These are phyloP conservation scores for Acronicta psi DNA, from an alignment of 2,888 invertebrate genomes.

Conservation along the genomic window DNA sequence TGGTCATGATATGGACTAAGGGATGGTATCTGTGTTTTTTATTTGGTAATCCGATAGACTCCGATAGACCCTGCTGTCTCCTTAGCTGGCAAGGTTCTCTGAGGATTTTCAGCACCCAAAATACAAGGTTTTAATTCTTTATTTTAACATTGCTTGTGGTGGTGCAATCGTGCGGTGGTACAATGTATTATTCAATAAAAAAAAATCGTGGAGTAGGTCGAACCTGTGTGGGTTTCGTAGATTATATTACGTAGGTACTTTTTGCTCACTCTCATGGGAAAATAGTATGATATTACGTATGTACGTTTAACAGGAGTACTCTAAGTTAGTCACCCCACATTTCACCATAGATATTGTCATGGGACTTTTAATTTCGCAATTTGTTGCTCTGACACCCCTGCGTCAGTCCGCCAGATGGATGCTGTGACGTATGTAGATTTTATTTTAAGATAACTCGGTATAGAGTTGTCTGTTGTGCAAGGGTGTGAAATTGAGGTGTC, in stretches of 20 bases:
- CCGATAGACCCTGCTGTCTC: no score
- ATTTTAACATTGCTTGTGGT: no score
- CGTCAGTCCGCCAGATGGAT: slow-evolving; percentile 70
- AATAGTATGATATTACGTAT: slow-evolving; percentile 27
- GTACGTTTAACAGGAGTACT: slow-evolving; percentile 22
- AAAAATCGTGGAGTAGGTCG: no score
- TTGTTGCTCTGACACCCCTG: slow-evolving; percentile 72
- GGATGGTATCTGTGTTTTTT: no score
- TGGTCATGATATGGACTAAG: no score
- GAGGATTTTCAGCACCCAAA: no score
- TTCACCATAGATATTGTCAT: slow-evolving; percentile 69
- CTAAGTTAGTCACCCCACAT: slow-evolving; percentile 28
- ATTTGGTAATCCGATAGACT: no score
- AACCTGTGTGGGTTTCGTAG: no score
- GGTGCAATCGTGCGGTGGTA: no score
- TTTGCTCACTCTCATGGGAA: slow-evolving; percentile 9
- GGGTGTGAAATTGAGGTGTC: slow-evolving; percentile 51
- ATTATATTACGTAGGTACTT: slow-evolving; percentile 1
- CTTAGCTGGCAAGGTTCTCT: no score
- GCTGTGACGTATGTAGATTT: slow-evolving; percentile 74
- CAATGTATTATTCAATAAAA: no score
- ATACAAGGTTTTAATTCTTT: no score
- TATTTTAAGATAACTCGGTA: slow-evolving; percentile 69
- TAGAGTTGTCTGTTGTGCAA: slow-evolving; percentile 54
- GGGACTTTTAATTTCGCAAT: slow-evolving; percentile 87